These are phyloP conservation scores for Charadrius vociferus DNA, from an alignment of 2,113 vertebrate species.

Conservation along the genomic window DNA sequence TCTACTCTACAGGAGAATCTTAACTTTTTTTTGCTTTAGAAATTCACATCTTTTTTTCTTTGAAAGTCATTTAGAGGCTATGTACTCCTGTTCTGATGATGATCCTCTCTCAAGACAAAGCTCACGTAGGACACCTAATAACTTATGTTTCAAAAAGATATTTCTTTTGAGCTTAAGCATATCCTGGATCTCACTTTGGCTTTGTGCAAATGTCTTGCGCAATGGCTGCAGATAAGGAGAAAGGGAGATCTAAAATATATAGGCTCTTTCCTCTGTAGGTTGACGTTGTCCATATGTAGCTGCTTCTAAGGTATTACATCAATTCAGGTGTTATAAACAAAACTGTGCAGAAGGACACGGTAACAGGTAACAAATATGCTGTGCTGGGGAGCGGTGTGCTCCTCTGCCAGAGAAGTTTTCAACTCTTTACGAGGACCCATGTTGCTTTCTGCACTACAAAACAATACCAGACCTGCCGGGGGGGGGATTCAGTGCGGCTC, in stretches of 20 bases:
- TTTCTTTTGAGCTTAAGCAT: background rate
- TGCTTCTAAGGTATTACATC: background rate
- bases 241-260: background rate
- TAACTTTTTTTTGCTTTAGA: background rate
- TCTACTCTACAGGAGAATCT: background rate
- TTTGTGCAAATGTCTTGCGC: background rate
- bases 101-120: background rate
- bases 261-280: background rate
- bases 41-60: fast-evolving
- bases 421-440: background rate
- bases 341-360: background rate
- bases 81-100: background rate
- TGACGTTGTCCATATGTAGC: background rate
- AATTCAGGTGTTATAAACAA: background rate
- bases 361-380: background rate
- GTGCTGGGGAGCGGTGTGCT: background rate
- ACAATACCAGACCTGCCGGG: background rate
- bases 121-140: background rate
- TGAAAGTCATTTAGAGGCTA: background rate
- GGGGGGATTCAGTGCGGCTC: background rate
- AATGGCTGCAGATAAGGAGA: background rate
- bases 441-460: background rate
- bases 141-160: background rate
- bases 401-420: background rate
- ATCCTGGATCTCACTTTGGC: background rate